phyloP scores from a whole-genome alignment of 2,113 vertebrate species.

The Lophura nycthemera region DNA sequence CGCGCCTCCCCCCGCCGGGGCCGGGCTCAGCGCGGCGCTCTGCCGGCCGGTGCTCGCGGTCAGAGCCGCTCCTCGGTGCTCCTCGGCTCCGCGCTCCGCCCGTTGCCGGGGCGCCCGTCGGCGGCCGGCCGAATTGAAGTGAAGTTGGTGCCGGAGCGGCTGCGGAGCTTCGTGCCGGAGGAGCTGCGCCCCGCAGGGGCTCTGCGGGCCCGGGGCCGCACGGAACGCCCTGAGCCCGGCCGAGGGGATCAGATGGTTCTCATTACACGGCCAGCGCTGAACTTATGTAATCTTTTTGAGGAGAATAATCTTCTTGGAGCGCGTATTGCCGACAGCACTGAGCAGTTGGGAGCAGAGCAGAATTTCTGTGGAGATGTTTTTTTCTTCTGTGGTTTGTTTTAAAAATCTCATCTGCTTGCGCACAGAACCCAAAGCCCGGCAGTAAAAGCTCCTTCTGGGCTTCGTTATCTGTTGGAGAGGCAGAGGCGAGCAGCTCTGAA shows the following conservation, averaged over 20 bases:
- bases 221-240: background rate
- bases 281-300: background rate
- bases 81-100: background rate
- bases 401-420: background rate
- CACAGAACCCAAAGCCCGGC: background rate
- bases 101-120: background rate
- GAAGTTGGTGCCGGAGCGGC: background rate
- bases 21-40: background rate
- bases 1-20: background rate
- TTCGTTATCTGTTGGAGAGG: background rate
- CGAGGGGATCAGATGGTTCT: background rate
- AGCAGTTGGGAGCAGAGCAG: background rate
- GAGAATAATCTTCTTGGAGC: background rate
- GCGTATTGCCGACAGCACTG: background rate
- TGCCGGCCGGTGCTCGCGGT: background rate
- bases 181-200: background rate
- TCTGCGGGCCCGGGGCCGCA: background rate
- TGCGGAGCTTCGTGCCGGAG: background rate
- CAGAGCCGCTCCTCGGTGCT: background rate
- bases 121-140: background rate
- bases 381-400: background rate
- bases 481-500: background rate
- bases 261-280: background rate
- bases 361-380: background rate
- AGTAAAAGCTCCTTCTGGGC: background rate